Evolutionary conservation across 2,797 vertebrate species (phyloP).

Genomic region (Chaunax sp.): DNA sequence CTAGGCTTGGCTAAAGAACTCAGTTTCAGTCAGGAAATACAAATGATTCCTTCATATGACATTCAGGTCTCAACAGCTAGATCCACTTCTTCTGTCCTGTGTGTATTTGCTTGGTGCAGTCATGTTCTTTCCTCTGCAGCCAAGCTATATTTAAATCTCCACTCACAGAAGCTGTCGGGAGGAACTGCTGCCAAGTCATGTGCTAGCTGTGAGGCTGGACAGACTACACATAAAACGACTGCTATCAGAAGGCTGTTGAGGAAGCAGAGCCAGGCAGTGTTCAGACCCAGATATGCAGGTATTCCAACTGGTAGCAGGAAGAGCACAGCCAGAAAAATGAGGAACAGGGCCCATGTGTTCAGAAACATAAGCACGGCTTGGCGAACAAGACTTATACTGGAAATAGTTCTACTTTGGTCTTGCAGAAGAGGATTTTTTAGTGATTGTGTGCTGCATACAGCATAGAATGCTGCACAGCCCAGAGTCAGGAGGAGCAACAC

Average conservation of each 20-base stretch:
- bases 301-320: slow-evolving; percentile 78
- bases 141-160: slow-evolving; percentile 81
- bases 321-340: slow-evolving; percentile 78
- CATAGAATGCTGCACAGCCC: slow-evolving; percentile 38
- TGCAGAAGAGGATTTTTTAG: not conserved
- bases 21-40: slow-evolving; percentile 1
- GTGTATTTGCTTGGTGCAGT: slow-evolving; percentile 1
- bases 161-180: slow-evolving; percentile 87
- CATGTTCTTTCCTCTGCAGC: slow-evolving; percentile 34
- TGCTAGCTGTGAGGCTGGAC: slow-evolving; percentile 47
- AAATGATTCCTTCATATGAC: not conserved
- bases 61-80: not conserved
- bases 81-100: not conserved
- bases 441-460: slow-evolving; percentile 20
- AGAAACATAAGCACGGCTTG: slow-evolving; percentile 81
- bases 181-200: slow-evolving; percentile 41
- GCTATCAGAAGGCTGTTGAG: slow-evolving; percentile 89
- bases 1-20: not conserved
- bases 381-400: slow-evolving; percentile 66
- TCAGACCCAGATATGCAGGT: slow-evolving; percentile 89
- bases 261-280: slow-evolving; percentile 88
- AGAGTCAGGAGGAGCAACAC: slow-evolving; percentile 49
- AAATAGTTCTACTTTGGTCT: slow-evolving; percentile 10
- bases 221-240: slow-evolving; percentile 78
- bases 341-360: slow-evolving; percentile 85